phyloP scores from a whole-genome alignment of 2,797 vertebrate species.

The Pseudocheirus occidentalis region DNA sequence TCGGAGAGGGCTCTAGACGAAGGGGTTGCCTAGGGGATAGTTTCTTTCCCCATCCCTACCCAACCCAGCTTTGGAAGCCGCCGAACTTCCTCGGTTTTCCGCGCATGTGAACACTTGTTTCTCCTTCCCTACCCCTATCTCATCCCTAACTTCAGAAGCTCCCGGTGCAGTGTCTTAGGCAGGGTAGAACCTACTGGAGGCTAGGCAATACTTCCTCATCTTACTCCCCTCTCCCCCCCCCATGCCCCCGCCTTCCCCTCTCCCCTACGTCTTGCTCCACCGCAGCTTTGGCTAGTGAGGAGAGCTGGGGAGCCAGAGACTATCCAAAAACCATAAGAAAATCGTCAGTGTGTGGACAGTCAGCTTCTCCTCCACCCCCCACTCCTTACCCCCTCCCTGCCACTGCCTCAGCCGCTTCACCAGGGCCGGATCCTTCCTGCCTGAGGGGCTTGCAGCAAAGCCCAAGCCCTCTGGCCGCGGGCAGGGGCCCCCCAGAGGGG shows the following conservation, averaged over 20 bases:
- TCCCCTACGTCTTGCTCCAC: constrained; percentile 52
- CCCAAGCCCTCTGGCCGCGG: not conserved
- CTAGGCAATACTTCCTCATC: constrained; percentile 22
- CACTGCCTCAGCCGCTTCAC: not conserved
- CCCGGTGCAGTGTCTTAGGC: constrained; percentile 47
- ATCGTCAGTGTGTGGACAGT: not conserved
- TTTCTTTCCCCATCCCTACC: constrained; percentile 43
- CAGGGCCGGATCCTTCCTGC: not conserved
- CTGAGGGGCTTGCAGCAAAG: not conserved
- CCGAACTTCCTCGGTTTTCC: constrained; percentile 27
- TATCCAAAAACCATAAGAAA: not conserved
- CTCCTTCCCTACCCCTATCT: constrained; percentile 68
- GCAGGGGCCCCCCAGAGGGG: not conserved
- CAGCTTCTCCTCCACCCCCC: not conserved
- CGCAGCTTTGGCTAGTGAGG: constrained; percentile 22
- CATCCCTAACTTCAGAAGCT: constrained; percentile 57
- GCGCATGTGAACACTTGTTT: constrained; percentile 66
- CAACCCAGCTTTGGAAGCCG: constrained; percentile 27
- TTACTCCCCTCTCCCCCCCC: constrained; percentile 40
- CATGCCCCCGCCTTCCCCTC: constrained; percentile 56
- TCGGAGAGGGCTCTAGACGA: not conserved
- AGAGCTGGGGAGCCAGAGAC: not conserved
- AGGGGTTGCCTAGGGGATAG: not conserved
- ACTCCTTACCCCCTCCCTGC: not conserved
- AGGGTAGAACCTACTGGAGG: constrained; percentile 45